A percentile compares a stretch with the other conserved stretches of the same genome.
Evolutionary conservation across 2,888 invertebrate genomes (phyloP).

Genomic region (Platyscelio sp.): DNA sequence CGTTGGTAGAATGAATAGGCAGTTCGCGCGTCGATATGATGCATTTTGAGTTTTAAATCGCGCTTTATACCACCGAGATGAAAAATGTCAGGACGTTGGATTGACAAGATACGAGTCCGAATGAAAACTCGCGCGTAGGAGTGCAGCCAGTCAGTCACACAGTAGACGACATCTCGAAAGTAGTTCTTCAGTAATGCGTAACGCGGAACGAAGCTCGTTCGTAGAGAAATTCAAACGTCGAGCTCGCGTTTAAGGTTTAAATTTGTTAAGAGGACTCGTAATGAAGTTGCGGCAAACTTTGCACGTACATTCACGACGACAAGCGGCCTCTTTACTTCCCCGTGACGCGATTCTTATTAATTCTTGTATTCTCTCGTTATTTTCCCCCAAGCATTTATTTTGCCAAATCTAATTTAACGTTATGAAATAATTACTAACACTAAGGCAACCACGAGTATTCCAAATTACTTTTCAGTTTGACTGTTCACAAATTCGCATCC

Average conservation of each 20-base stretch:
- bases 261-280: slow-evolving; percentile 82
- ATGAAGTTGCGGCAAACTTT: slow-evolving; percentile 81
- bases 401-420: slow-evolving; percentile 64
- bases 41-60: slow-evolving; percentile 45
- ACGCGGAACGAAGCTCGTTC: slow-evolving; percentile 61
- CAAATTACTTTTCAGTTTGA: too few relatives aligned
- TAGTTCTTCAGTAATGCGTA: slow-evolving; percentile 63
- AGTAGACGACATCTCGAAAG: slow-evolving; percentile 63
- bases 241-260: slow-evolving; percentile 80
- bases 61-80: slow-evolving; percentile 43
- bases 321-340: slow-evolving; percentile 63
- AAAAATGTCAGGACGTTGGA: slow-evolving; percentile 57
- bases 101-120: slow-evolving; percentile 61
- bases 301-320: slow-evolving; percentile 61
- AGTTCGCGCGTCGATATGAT: slow-evolving; percentile 27
- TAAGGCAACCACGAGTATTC: too few relatives aligned
- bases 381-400: slow-evolving; percentile 58
- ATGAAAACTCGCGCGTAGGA: slow-evolving; percentile 57
- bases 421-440: slow-evolving; percentile 67
- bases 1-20: slow-evolving; percentile 34
- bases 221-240: slow-evolving; percentile 80
- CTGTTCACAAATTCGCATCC: too few relatives aligned
- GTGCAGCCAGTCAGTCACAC: slow-evolving; percentile 58
- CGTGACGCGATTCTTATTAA: slow-evolving; percentile 58
- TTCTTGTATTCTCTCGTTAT: slow-evolving; percentile 55